phyloP scores from a whole-genome alignment of 2,113 vertebrate species.

The Cavia porcellus region DNA sequence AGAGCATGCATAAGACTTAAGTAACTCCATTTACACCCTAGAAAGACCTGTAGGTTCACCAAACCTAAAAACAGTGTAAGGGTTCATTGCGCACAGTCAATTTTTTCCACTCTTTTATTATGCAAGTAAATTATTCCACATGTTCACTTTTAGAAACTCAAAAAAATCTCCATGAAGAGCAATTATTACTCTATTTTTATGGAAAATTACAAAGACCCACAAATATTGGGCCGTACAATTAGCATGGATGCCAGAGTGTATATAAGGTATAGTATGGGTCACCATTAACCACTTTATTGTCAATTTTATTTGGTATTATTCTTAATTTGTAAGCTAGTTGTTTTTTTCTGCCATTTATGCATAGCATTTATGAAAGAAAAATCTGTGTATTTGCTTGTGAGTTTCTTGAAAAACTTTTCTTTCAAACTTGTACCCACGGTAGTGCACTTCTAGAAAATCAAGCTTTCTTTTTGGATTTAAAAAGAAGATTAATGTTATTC shows the following conservation, averaged over 20 bases:
- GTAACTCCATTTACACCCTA: background rate
- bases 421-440: background rate
- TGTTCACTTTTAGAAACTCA: background rate
- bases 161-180: too few relatives aligned
- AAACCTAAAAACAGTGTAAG: background rate
- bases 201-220: background rate
- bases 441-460: background rate
- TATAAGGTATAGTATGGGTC: accelerated
- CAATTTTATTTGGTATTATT: background rate
- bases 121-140: background rate
- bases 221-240: background rate
- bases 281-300: background rate
- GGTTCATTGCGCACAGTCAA: background rate
- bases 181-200: background rate
- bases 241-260: background rate
- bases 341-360: background rate
- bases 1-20: background rate
- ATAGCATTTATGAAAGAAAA: background rate
- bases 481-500: background rate
- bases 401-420: background rate
- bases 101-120: background rate
- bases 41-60: background rate
- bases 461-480: background rate
- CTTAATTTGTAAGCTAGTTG: background rate
- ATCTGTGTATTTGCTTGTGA: background rate